These are phyloP conservation scores for Sylvilagus floridanus DNA, from an alignment of 2,797 vertebrate genomes.

Conservation along the genomic window DNA sequence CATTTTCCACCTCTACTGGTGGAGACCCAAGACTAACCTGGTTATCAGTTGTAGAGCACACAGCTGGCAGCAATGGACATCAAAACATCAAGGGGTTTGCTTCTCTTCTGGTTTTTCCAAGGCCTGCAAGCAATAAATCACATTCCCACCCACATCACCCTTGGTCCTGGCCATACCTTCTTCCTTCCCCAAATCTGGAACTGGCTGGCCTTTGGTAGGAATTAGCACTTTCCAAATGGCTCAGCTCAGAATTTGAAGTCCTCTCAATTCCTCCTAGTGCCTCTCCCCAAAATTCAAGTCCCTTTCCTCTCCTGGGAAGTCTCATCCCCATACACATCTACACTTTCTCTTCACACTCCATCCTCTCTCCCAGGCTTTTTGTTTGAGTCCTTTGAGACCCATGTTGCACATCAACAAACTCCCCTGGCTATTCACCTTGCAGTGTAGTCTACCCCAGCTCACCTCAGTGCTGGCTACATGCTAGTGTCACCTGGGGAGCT, in stretches of 20 bases:
- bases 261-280: too few relatives aligned
- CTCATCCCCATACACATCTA: slow-evolving; percentile 4
- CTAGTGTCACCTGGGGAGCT: slow-evolving; percentile 24
- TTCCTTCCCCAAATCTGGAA: slow-evolving; percentile 9
- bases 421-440: background rate
- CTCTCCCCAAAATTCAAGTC: too few relatives aligned
- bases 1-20: background rate
- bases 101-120: slow-evolving; percentile 1
- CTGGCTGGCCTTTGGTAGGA: background rate
- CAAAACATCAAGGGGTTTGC: background rate
- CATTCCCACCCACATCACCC: background rate
- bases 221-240: background rate
- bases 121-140: background rate
- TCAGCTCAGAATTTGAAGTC: background rate
- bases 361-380: background rate
- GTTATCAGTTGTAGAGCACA: background rate
- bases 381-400: slow-evolving; percentile 43
- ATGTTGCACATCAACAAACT: slow-evolving; percentile 26
- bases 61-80: background rate
- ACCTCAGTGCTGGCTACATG: background rate
- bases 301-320: background rate
- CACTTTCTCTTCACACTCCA: background rate
- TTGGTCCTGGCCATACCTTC: background rate
- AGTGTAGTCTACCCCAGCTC: background rate
- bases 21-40: background rate